phyloP scores from a whole-genome alignment of 2,888 invertebrate species.

The Danaus chrysippus region DNA sequence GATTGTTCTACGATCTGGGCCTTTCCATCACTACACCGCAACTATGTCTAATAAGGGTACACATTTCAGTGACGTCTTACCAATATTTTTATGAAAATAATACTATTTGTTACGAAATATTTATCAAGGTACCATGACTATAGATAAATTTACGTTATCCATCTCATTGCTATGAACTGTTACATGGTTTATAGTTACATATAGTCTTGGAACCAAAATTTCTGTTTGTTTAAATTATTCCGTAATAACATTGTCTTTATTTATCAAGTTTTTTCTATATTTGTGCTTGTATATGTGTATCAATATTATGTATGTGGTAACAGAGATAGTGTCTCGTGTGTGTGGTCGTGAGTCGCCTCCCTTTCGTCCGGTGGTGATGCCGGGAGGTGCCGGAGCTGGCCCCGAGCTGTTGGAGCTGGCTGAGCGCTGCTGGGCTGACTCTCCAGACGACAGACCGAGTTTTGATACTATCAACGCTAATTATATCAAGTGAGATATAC shows the following conservation, averaged over 20 bases:
- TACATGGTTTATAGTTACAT: too few relatives aligned
- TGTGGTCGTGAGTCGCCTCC: slow-evolving; percentile 85
- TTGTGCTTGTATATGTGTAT: too few relatives aligned
- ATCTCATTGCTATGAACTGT: too few relatives aligned
- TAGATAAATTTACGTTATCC: too few relatives aligned
- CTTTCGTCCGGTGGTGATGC: slow-evolving; percentile 85
- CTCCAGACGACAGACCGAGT: slow-evolving; percentile 87
- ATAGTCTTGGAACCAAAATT: too few relatives aligned
- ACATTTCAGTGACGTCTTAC: background rate
- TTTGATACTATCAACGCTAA: slow-evolving; percentile 85
- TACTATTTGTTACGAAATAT: too few relatives aligned
- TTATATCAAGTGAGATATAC: slow-evolving; percentile 66
- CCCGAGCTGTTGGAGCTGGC: slow-evolving; percentile 87
- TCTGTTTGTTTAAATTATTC: too few relatives aligned
- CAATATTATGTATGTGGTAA: slow-evolving; percentile 1
- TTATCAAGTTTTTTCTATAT: too few relatives aligned
- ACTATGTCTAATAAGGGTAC: slow-evolving; percentile 82
- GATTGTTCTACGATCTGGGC: slow-evolving; percentile 90
- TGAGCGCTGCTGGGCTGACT: slow-evolving; percentile 89
- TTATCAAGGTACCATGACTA: too few relatives aligned
- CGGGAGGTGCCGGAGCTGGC: slow-evolving; percentile 84
- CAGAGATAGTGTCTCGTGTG: slow-evolving; percentile 86
- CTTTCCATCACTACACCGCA: slow-evolving; percentile 85
- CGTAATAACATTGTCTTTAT: too few relatives aligned
- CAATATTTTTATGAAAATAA: background rate